These are phyloP conservation scores for Patella vulgata DNA, from an alignment of 1,140 invertebrate species.

Conservation along the genomic window DNA sequence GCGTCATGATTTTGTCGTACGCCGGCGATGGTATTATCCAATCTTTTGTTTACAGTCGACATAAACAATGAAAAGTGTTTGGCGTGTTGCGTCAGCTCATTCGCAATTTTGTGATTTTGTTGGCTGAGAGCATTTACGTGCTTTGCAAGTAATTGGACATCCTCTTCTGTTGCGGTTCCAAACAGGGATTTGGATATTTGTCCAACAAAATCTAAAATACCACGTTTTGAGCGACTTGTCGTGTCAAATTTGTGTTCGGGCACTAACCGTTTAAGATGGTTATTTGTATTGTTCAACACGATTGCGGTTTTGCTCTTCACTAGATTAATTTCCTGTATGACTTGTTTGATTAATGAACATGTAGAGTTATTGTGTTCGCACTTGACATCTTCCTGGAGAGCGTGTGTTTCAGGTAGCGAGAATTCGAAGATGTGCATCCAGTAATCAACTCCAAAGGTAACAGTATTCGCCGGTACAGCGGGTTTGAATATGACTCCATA, in stretches of 20 bases:
- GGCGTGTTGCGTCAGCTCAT: slow-evolving; percentile 8
- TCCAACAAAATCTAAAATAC: slow-evolving; percentile 16
- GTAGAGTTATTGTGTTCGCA: slow-evolving; percentile 5
- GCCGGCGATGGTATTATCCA: slow-evolving; percentile 4
- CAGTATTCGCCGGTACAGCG: too few relatives aligned
- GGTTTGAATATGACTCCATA: too few relatives aligned
- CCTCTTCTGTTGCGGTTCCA: slow-evolving; percentile 16
- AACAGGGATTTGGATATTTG: slow-evolving; percentile 16
- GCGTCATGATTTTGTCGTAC: slow-evolving; percentile 8
- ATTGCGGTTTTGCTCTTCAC: neutral
- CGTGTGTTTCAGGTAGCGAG: slow-evolving; percentile 2
- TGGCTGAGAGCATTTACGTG: slow-evolving; percentile 10
- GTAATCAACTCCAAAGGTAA: slow-evolving; percentile 16
- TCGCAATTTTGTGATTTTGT: slow-evolving; percentile 15
- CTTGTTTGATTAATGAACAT: neutral
- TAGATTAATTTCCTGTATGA: slow-evolving; percentile 7
- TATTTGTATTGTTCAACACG: slow-evolving; percentile 1
- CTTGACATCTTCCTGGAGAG: neutral
- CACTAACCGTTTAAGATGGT: too few relatives aligned
- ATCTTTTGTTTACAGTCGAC: slow-evolving; percentile 2
- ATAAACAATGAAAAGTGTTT: slow-evolving; percentile 9
- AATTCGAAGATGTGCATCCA: slow-evolving; percentile 15
- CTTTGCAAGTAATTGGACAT: slow-evolving; percentile 1
- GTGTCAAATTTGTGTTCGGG: too few relatives aligned
- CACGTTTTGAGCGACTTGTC: neutral